Conservation (phyloP, 2,113 vertebrate species). For the Callithrix jacchus region DNA sequence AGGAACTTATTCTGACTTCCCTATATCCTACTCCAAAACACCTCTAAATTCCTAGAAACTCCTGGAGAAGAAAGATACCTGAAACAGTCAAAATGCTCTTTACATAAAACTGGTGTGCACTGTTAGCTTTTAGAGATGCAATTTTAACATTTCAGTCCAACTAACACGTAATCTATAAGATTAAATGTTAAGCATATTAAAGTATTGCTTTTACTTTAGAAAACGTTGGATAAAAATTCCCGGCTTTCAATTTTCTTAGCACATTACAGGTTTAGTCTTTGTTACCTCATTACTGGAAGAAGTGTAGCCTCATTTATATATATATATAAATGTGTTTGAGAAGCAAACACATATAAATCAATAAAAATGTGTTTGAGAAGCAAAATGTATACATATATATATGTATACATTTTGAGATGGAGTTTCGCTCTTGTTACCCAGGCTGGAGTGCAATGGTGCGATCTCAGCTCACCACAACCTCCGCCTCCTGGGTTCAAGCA, state of each 20-base stretch:
- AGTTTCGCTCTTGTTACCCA: no score
- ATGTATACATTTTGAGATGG: no score
- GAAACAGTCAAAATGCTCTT: not conserved
- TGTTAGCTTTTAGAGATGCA: not conserved
- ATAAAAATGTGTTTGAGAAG: no score
- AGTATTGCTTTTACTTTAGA: not conserved
- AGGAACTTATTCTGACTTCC: not conserved
- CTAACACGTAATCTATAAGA: not conserved
- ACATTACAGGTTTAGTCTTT: not conserved
- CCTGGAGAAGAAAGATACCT: not conserved
- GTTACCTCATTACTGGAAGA: not conserved
- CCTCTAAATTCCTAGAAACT: not conserved
- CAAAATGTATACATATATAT: no score
- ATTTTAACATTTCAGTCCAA: not conserved
- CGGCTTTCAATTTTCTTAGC: not conserved
- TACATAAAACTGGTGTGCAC: not conserved
- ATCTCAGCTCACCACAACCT: no score
- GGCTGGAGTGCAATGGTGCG: no score
- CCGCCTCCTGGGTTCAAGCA: no score
- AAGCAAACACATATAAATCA: no score
- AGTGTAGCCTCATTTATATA: not conserved
- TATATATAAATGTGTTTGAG: no score
- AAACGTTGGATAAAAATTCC: not conserved
- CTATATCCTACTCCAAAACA: not conserved
- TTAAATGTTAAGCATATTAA: not conserved